Conservation (phyloP, 1,140 invertebrate genomes). For the Polypedilum pembai region DNA sequence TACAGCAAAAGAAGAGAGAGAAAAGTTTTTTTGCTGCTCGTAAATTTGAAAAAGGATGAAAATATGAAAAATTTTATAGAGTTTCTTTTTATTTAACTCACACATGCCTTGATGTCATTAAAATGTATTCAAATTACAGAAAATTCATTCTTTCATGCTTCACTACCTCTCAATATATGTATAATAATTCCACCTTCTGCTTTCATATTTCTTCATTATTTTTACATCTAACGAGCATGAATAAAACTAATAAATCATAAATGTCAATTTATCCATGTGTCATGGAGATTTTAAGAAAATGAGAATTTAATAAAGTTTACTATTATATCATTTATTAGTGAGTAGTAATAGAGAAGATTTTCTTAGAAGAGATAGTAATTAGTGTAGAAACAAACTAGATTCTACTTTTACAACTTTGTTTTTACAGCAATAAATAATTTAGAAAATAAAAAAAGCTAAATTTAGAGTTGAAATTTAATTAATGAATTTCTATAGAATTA, state of each 20-base stretch:
- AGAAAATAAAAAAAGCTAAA: too few species aligned
- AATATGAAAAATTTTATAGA: background rate
- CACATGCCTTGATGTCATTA: background rate
- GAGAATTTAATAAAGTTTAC: slow-evolving; percentile 20
- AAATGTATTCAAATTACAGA: slow-evolving; percentile 25
- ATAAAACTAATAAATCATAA: slow-evolving; percentile 26
- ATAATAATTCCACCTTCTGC: background rate
- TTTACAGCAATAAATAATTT: too few species aligned
- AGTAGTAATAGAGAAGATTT: background rate
- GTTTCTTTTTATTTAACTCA: background rate
- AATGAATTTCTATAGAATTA: too few species aligned
- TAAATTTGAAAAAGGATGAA: too few species aligned
- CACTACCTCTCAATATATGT: slow-evolving; percentile 14
- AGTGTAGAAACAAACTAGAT: too few species aligned
- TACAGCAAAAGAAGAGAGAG: too few species aligned
- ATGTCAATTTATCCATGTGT: slow-evolving; percentile 11
- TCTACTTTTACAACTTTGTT: too few species aligned
- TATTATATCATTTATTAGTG: background rate
- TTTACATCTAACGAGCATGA: background rate
- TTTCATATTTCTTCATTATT: background rate
- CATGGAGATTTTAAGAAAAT: background rate
- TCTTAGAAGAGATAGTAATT: background rate
- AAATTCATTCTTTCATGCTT: slow-evolving; percentile 23
- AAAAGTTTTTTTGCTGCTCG: too few species aligned
- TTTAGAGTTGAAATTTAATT: too few species aligned